Conservation (phyloP, 2,888 invertebrate genomes). For the Mythimna impura region DNA sequence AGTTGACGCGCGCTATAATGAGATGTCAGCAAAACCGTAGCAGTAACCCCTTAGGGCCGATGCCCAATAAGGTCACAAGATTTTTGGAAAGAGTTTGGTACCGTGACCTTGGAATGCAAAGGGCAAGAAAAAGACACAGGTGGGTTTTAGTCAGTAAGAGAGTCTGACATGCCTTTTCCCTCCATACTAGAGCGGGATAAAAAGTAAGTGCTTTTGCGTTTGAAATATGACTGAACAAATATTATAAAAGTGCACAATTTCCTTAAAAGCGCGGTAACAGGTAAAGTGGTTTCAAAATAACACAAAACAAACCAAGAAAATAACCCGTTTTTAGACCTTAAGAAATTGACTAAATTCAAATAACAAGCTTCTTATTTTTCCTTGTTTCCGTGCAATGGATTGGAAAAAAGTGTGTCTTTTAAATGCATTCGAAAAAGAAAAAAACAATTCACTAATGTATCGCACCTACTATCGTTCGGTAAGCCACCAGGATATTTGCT, state of each 20-base stretch:
- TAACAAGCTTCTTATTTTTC: not conserved
- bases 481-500: not conserved
- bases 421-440: no score
- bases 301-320: not conserved
- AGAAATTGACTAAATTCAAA: not conserved
- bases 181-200: no score
- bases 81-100: no score
- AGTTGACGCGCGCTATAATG: no score
- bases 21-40: no score
- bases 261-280: not conserved
- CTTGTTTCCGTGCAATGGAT: not conserved
- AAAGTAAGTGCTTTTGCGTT: not conserved
- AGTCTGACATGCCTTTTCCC: no score
- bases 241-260: not conserved
- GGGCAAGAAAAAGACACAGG: no score
- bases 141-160: no score
- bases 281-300: not conserved
- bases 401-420: not conserved
- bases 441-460: no score
- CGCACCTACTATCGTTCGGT: not conserved
- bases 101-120: no score
- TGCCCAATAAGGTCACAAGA: no score
- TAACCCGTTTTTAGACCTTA: constrained; percentile 3
- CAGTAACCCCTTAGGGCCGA: no score
- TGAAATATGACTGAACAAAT: not conserved